These are phyloP conservation scores for Muscidifurax raptorellus DNA, from an alignment of 1,140 invertebrate genomes.

Conservation along the genomic window DNA sequence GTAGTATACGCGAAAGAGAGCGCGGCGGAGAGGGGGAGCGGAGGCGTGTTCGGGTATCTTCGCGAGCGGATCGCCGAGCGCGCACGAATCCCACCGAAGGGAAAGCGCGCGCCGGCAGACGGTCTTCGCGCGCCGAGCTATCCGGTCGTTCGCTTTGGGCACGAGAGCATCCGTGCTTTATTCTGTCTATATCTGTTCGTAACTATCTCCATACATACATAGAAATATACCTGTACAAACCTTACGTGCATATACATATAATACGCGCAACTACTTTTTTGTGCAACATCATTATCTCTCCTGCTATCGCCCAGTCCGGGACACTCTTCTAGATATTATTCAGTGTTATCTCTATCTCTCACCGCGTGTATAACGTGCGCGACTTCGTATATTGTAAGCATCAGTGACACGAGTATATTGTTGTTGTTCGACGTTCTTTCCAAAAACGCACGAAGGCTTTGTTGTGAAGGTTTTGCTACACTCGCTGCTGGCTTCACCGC, in stretches of 20 bases:
- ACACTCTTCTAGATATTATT: neutral
- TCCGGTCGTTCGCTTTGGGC: slow-evolving; percentile 50
- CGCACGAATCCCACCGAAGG: slow-evolving; percentile 55
- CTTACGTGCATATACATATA: no score
- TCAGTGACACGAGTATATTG: neutral
- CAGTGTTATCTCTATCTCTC: neutral
- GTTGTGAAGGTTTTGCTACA: neutral
- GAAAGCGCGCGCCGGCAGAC: slow-evolving; percentile 61
- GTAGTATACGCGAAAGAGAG: neutral
- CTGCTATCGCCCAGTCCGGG: neutral
- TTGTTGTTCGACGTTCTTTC: neutral
- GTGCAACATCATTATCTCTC: neutral
- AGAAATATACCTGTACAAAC: no score
- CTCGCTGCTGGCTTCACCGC: neutral
- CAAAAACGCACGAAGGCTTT: neutral
- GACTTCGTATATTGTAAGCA: neutral
- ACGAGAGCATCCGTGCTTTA: neutral
- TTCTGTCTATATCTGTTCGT: neutral
- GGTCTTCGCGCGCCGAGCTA: slow-evolving; percentile 60
- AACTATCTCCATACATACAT: neutral
- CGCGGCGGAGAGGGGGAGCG: neutral
- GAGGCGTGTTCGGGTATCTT: slow-evolving; percentile 43
- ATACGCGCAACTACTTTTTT: no score
- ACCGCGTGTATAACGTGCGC: neutral
- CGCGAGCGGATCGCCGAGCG: slow-evolving; percentile 49